Evolutionary conservation across 1,140 invertebrate genomes (phyloP).

Genomic region (Psix sp.): DNA sequence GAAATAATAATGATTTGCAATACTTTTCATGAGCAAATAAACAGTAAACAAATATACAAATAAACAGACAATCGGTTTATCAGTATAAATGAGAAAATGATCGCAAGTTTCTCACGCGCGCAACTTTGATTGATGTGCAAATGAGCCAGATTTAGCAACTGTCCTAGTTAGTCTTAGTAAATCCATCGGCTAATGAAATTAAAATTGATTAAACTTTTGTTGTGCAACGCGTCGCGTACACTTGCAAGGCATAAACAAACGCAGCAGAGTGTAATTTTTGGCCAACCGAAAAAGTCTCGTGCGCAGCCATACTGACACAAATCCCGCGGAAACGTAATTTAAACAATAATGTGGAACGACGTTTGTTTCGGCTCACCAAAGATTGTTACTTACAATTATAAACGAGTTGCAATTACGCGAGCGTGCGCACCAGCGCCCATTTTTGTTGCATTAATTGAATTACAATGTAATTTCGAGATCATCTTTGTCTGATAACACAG

Average conservation of each 20-base stretch:
- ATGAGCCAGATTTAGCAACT: conserved; percentile 47
- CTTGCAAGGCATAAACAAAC: background rate
- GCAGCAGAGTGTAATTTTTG: background rate
- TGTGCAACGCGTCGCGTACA: conserved; percentile 13
- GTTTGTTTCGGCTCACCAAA: conserved; percentile 9
- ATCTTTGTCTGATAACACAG: conserved; percentile 10
- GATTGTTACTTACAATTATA: conserved; percentile 34
- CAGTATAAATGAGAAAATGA: conserved; percentile 7
- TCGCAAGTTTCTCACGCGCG: conserved; percentile 26
- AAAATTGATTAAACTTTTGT: conserved; percentile 38
- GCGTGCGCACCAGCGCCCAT: no score
- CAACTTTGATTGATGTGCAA: conserved; percentile 42
- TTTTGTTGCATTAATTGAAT: conserved; percentile 21
- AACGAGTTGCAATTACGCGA: conserved; percentile 12
- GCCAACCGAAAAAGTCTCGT: conserved; percentile 11
- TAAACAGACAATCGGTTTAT: background rate
- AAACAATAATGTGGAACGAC: conserved; percentile 42
- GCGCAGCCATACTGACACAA: conserved; percentile 36
- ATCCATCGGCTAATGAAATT: conserved; percentile 42
- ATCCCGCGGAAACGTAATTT: conserved; percentile 31
- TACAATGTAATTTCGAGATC: conserved; percentile 15
- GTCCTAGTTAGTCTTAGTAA: conserved; percentile 39
- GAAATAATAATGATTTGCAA: no score
- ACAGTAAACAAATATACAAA: background rate
- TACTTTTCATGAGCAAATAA: background rate